phyloP scores from a whole-genome alignment of 1,140 invertebrate genomes.

The Watersipora subatra region DNA sequence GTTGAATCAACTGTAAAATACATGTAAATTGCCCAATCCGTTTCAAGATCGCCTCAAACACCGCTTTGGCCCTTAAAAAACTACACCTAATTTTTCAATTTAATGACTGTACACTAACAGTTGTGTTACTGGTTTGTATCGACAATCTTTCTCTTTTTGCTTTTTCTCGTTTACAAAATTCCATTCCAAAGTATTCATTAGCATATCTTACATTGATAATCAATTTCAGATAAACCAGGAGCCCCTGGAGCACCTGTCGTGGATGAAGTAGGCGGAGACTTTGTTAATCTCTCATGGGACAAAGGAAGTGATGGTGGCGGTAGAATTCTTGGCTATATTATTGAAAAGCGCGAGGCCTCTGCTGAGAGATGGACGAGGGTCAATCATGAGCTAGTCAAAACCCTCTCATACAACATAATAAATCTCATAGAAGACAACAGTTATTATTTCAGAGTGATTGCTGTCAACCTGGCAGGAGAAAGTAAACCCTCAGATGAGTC shows the following conservation, averaged over 20 bases:
- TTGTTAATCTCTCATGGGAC: slow-evolving; percentile 90
- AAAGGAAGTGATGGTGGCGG: slow-evolving; percentile 91
- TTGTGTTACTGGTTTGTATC: too few relatives aligned
- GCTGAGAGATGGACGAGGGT: slow-evolving; percentile 81
- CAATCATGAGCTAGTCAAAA: slow-evolving; percentile 62
- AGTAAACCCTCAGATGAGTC: slow-evolving; percentile 58
- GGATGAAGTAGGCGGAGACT: slow-evolving; percentile 86
- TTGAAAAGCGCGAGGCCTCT: slow-evolving; percentile 80
- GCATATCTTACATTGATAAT: too few relatives aligned
- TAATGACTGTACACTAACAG: too few relatives aligned
- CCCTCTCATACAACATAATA: slow-evolving; percentile 82
- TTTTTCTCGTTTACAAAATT: too few relatives aligned
- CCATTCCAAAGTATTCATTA: too few relatives aligned
- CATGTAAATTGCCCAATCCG: too few relatives aligned
- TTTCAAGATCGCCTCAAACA: too few relatives aligned
- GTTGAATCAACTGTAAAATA: too few relatives aligned
- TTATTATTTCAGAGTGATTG: slow-evolving; percentile 95
- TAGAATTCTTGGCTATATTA: slow-evolving; percentile 86
- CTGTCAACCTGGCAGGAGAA: slow-evolving; percentile 82
- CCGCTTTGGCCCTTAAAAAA: too few relatives aligned
- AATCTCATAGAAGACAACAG: slow-evolving; percentile 91
- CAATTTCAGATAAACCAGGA: slow-evolving; percentile 68
- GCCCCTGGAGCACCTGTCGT: slow-evolving; percentile 79
- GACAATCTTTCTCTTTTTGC: too few relatives aligned
- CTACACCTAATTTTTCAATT: too few relatives aligned